Base-by-base conservation (phyloP, 2,888 invertebrate genomes). In the Drosophila lutescens region DNA sequence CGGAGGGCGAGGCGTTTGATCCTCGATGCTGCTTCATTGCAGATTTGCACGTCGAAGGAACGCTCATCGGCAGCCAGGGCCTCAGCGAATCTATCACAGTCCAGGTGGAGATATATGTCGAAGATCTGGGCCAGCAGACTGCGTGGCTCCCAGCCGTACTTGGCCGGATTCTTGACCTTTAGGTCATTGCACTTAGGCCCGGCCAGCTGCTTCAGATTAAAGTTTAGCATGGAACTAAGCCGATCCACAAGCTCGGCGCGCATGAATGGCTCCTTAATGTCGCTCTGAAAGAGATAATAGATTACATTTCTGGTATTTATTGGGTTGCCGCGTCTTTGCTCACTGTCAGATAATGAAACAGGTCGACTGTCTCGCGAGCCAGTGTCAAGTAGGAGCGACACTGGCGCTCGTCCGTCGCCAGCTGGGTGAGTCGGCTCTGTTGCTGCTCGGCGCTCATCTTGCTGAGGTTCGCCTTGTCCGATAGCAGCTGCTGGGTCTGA, bases 131-230 rank as follows among this genome's bases (percentile, higher is more conserved):
- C 96, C 66, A 99, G 94, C 79, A 99, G 93, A 80, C 96, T 95
- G 85, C 98, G 95, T 20, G 99, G 99, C 91, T 99, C 98, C 99
- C 99, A 99, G 12, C 98, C 97, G 92, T 99, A 99, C 92, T 98
- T 98, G 77, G 97, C 96, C 1, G 98, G 97, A 84, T 97, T 96
- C 63, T 96, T 95, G 56, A 99, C 98, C 94, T 98, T 98, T 71
- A 98, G 93, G 91, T 96, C 96, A 92, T 97, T 97, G 93, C 98
- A 99, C 93, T 98, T 98, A 50, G 98, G 96, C 10, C 99, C 98
- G 92, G 98, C 98, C 54, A 99, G 93, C 91, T 99, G 99, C 91
- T 97, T 97, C 77, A 99, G 94, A 93, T 99, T 99, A 92, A 98
- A 99, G 93, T 99, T 99, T 79, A 99, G 94, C 99, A 99, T 99